phyloP scores from a whole-genome alignment of 1,140 invertebrate species.

The Ostrea denselamellosa region DNA sequence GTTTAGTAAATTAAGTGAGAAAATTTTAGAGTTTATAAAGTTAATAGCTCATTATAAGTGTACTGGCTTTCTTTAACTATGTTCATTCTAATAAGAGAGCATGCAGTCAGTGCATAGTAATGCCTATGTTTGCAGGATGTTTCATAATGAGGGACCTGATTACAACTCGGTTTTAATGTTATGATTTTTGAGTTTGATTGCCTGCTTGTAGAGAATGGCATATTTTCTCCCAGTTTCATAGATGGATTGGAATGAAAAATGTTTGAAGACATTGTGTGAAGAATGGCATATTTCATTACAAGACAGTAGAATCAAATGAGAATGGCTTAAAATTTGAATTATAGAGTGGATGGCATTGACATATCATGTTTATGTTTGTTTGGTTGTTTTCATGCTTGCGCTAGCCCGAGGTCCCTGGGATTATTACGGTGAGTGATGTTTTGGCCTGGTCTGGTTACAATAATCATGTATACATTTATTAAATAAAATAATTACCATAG shows the following conservation, averaged over 20 bases:
- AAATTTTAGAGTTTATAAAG: too few species aligned
- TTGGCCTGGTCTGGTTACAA: conserved; percentile 58
- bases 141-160: background rate
- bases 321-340: background rate
- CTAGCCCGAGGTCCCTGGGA: conserved; percentile 95
- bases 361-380: background rate
- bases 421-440: conserved; percentile 96
- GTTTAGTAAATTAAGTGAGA: too few species aligned
- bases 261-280: too few species aligned
- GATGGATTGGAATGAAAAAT: background rate
- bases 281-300: background rate
- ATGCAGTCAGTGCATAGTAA: background rate
- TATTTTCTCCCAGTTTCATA: background rate
- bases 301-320: background rate
- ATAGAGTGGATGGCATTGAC: background rate
- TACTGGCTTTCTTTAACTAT: background rate
- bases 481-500: background rate
- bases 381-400: conserved; percentile 66
- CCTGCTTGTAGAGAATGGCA: background rate
- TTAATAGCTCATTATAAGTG: too few species aligned
- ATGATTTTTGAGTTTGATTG: background rate
- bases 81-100: background rate
- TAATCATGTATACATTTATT: background rate
- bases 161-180: background rate
- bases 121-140: background rate